Evolutionary conservation across 2,888 invertebrate genomes (phyloP).

Genomic region (Chymomyza procnemis): DNA sequence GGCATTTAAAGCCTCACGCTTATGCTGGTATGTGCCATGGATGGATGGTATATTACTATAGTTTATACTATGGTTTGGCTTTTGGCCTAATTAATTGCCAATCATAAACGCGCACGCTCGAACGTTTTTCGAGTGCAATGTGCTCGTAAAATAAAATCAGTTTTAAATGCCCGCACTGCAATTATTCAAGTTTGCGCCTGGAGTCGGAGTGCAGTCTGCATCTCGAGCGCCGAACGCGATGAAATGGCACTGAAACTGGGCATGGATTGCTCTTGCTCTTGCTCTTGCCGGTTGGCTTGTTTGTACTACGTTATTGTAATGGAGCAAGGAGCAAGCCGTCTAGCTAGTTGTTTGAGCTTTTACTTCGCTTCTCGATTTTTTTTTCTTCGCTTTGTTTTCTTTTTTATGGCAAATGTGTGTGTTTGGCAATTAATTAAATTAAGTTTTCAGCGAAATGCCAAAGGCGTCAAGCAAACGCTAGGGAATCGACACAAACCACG

Average conservation of each 20-base stretch:
- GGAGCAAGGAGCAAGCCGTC: neutral
- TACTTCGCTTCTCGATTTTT: too few relatives aligned
- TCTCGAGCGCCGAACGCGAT: constrained; percentile 1
- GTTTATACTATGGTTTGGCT: constrained; percentile 37
- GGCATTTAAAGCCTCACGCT: too few relatives aligned
- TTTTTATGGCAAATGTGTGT: constrained; percentile 55
- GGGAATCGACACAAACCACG: neutral
- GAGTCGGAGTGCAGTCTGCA: constrained; percentile 36
- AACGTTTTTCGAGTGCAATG: constrained; percentile 55
- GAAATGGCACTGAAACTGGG: neutral
- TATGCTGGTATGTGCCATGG: too few relatives aligned
- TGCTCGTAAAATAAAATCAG: constrained; percentile 67
- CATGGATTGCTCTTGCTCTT: neutral
- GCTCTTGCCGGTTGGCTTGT: too few relatives aligned
- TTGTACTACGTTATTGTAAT: neutral
- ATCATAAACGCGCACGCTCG: constrained; percentile 56
- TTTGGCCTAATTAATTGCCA: constrained; percentile 72
- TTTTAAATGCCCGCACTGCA: constrained; percentile 64
- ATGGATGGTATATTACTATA: constrained; percentile 7
- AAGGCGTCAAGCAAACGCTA: constrained; percentile 63
- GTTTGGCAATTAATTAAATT: constrained; percentile 72
- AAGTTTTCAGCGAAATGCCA: constrained; percentile 71
- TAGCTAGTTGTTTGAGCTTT: constrained; percentile 16
- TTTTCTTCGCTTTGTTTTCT: constrained; percentile 21
- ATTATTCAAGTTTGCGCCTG: constrained; percentile 72